A percentile compares a stretch with the other conserved stretches of the same genome.
phyloP scores from a whole-genome alignment of 2,888 invertebrate species.

The Litoditis marina region DNA sequence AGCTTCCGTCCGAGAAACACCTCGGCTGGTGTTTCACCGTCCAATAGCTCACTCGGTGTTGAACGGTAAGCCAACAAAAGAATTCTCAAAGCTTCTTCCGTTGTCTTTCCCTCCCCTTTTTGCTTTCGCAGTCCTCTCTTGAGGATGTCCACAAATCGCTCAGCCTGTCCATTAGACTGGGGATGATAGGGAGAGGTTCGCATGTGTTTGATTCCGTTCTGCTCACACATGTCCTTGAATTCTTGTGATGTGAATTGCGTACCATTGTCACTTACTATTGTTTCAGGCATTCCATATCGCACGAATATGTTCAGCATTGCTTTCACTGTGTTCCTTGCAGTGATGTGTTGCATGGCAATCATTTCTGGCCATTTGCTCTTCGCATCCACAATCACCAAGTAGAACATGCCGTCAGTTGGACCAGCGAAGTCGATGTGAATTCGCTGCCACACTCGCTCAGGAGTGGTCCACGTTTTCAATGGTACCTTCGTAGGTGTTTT shows the following conservation, averaged over 20 bases:
- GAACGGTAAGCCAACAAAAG: too few relatives aligned
- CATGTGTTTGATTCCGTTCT: too few relatives aligned
- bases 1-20: too few relatives aligned
- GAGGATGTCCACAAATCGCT: too few relatives aligned
- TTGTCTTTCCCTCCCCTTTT: too few relatives aligned
- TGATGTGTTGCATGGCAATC: conserved; percentile 5
- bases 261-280: conserved; percentile 39
- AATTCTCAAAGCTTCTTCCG: too few relatives aligned
- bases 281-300: conserved; percentile 24
- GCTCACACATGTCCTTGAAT: too few relatives aligned
- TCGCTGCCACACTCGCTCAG: conserved; percentile 59
- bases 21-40: too few relatives aligned
- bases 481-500: conserved; percentile 36
- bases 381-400: conserved; percentile 62
- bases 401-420: conserved; percentile 54
- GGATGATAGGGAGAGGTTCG: too few relatives aligned
- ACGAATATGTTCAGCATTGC: conserved; percentile 20
- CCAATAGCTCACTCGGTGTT: too few relatives aligned
- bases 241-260: conserved; percentile 26
- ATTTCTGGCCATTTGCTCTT: conserved; percentile 64
- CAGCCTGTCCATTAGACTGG: too few relatives aligned
- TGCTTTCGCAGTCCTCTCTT: too few relatives aligned
- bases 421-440: conserved; percentile 65
- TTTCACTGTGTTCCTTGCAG: conserved; percentile 15
- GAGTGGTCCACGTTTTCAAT: conserved; percentile 52